phyloP scores from a whole-genome alignment of 2,888 invertebrate species.

The Campoplex nolae region DNA sequence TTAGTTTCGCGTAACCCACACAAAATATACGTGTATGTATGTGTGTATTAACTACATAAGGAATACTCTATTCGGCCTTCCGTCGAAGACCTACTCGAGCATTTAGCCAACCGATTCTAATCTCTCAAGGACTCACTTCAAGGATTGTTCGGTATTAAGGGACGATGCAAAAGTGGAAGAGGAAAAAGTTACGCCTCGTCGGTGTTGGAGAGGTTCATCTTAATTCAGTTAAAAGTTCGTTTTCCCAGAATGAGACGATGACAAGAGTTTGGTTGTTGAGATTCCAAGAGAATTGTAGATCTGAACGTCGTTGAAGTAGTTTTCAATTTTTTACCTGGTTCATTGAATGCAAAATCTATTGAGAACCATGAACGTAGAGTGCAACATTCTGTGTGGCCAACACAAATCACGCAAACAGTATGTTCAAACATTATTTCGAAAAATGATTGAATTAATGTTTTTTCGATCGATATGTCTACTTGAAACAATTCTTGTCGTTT shows the following conservation, averaged over 20 bases:
- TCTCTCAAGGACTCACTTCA: conserved; percentile 78
- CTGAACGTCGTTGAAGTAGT: too few species aligned
- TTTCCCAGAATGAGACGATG: background rate
- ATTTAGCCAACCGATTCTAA: conserved; percentile 79
- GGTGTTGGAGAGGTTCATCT: background rate
- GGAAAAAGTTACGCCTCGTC: background rate
- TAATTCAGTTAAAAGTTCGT: background rate
- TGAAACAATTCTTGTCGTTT: too few species aligned
- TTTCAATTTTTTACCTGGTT: too few species aligned
- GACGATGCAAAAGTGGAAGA: background rate
- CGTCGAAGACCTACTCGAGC: conserved; percentile 81
- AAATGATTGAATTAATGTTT: too few species aligned
- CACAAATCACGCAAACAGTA: too few species aligned
- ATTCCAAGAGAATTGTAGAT: too few species aligned
- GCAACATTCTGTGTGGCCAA: too few species aligned
- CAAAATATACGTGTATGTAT: too few species aligned
- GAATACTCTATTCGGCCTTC: conserved; percentile 66
- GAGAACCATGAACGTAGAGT: too few species aligned
- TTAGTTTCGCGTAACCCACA: conserved; percentile 72
- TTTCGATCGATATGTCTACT: too few species aligned
- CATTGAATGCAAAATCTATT: too few species aligned
- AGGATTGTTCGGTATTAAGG: conserved; percentile 33
- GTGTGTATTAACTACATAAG: background rate
- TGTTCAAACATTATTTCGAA: too few species aligned
- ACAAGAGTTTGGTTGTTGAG: background rate